phyloP scores from a whole-genome alignment of 2,797 vertebrate genomes.

The Poecilia velifera region DNA sequence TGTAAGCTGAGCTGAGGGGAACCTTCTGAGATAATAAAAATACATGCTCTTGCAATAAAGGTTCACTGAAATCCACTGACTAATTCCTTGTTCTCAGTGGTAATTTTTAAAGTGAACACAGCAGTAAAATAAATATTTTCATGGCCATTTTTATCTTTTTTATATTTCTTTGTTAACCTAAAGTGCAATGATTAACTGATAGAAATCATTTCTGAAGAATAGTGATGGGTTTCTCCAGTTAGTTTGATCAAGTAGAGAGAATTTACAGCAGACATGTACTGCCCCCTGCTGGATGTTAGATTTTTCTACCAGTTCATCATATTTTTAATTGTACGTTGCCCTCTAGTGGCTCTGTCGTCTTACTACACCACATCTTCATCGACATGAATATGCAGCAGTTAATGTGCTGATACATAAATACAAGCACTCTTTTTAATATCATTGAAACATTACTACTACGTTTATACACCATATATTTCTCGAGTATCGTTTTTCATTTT shows the following conservation, averaged over 20 bases:
- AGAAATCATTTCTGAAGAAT: background rate
- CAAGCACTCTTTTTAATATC: background rate
- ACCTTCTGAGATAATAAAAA: background rate
- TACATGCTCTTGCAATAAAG: background rate
- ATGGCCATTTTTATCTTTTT: background rate
- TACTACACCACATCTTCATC: constrained; percentile 27
- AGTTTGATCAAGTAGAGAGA: background rate
- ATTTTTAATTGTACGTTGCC: constrained; percentile 23
- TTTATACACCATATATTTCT: background rate
- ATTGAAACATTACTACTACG: background rate
- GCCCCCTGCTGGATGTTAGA: constrained; percentile 31
- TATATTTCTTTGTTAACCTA: background rate
- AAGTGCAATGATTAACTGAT: background rate
- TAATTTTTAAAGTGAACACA: background rate
- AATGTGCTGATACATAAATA: background rate
- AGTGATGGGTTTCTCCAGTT: background rate
- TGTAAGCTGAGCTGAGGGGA: background rate
- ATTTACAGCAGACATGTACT: background rate
- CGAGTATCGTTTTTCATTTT: background rate
- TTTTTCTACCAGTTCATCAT: fast-evolving
- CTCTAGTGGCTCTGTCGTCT: constrained; percentile 34
- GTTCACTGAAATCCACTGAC: background rate
- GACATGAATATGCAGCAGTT: background rate
- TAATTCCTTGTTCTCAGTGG: background rate
- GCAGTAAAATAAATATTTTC: background rate